Conservation (phyloP, 2,113 vertebrate genomes). For the Platichthys flesus region DNA sequence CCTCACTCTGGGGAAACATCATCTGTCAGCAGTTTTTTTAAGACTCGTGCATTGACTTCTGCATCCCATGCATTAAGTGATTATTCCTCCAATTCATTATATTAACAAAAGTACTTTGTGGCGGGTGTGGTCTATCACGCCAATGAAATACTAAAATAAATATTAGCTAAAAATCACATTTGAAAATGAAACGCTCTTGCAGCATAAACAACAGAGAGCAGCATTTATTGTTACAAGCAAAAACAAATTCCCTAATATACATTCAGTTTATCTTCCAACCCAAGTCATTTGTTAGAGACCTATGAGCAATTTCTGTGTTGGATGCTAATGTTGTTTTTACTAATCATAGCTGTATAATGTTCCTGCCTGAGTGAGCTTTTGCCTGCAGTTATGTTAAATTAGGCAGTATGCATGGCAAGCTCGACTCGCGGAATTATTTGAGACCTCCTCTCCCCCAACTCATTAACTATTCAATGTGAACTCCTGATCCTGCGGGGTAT, state of each 20-base stretch:
- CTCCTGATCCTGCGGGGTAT: conserved; percentile 78
- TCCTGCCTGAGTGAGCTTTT: conserved; percentile 64
- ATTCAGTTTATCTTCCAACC: conserved; percentile 50
- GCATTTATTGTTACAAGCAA: conserved; percentile 44
- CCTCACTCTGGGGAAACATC: not conserved
- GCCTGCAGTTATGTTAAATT: conserved; percentile 78
- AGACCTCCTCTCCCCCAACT: conserved; percentile 65
- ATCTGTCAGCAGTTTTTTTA: conserved; percentile 1
- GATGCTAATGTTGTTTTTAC: conserved; percentile 74
- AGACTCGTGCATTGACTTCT: conserved; percentile 6
- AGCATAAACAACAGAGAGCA: conserved; percentile 22
- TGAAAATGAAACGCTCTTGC: conserved; percentile 24
- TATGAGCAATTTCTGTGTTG: conserved; percentile 61
- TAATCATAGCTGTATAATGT: conserved; percentile 72
- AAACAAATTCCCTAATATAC: conserved; percentile 52
- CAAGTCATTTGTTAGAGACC: conserved; percentile 61
- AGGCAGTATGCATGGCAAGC: conserved; percentile 68
- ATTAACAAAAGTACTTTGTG: conserved; percentile 1
- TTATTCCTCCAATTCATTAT: not conserved
- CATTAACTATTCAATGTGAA: conserved; percentile 78
- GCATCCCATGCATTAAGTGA: not conserved
- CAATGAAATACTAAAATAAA: not conserved
- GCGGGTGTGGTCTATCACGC: not conserved
- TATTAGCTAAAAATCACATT: conserved; percentile 10
- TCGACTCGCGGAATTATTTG: conserved; percentile 59